Base-by-base conservation (phyloP, 2,888 invertebrate species). In the Ectemnius continuus region DNA sequence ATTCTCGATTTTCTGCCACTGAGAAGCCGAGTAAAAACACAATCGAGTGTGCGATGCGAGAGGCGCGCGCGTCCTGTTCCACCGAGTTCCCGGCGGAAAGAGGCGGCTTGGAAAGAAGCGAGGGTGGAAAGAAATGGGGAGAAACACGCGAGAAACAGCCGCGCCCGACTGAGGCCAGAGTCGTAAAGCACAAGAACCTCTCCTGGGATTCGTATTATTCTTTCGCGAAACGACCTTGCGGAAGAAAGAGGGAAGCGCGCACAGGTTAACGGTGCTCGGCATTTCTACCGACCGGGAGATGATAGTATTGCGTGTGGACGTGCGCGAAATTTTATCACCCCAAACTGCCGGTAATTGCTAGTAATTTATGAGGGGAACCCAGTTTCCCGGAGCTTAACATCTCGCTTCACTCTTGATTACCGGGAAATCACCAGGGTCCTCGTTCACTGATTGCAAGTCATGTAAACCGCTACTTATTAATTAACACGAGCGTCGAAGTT, bases 121-220 rank as follows among this genome's bases (percentile, higher is more conserved):
- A 62, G 48, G 61, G 58, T 28, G 65, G 48, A 73, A 16, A 59
- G 64, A 59, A 67, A 67, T 73, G 67, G 57, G 64, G 20, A 63
- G 69, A 68, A 48, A 46, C 52, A 61, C 61, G 61, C 16, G 71
- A 66, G 48, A 36, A 36, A 36, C 63, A 71, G 67, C 59, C 67
- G 61, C 62, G 73, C 64, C 46, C 61, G 28, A 59, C 14, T 66
- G 59, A 60, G 73, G 52, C 16, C 58, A 16, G 73, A 68, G 70
- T 79, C 81, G 81, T 78, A 73, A 81, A 81, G 66, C 73, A 73
- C 60, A 72, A 80, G 76, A 66, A 75, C 66, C 82, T 80, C 82
- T 80, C 75, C 58, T 60, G 79, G 76, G 79, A 79, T 82, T 82
- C 74, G 83, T 78, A 82, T 83, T 80, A 80, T 82, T 80, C 75